Evolutionary conservation across 2,113 vertebrate genomes (phyloP), one percentile per base, ranked within the genome.

Genomic region (Lutjanus erythropterus): DNA sequence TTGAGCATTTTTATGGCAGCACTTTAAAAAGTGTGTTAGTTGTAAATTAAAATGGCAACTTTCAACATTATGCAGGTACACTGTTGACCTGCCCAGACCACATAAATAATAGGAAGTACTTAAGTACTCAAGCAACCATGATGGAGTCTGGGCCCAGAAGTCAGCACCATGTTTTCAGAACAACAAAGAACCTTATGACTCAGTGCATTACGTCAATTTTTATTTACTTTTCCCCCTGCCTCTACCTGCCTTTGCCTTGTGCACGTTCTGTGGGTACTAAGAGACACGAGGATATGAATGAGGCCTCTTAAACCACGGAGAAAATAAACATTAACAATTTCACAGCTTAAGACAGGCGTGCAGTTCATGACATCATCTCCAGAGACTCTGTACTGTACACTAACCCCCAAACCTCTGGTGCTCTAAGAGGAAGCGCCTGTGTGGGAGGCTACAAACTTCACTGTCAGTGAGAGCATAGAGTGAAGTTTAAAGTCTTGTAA

Each of bases 101-200:
- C 74, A 83, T 74, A 84, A 87, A 87, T 84, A 84, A 80, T 79
- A 84, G 75, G 55, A 93, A 93, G 89, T 82, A 81, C 91, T 92
- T 89, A 83, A 81, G 82, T 74, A 84, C 81, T 89, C 84, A 89
- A 88, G 88, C 81, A 83, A 69, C 84, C 83, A 27, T 89, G 85
- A 87, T 80, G 27, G 49, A 52, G 73, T 88, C 75, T 25, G 76
- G 52, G 83, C 79, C 86, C 82, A 84, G 75, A 87, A 90, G 75
- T 93, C 90, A 81, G 83, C 77, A 81, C 83, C 85, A 42, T 85
- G 83, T 85, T 90, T 87, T 90, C 75, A 81, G 76, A 91, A 90
- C 84, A 91, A 87, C 85, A 88, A 78, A 70, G 68, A 83, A 75
- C 87, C 67, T 90, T 88, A 65, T 86, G 78, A 84, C 81, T 85